Percentiles rank a stretch among this genome's conserved stretches.
Evolutionary conservation across 1,140 invertebrate species (phyloP).

Genomic region (Meloidogyne floridensis): DNA sequence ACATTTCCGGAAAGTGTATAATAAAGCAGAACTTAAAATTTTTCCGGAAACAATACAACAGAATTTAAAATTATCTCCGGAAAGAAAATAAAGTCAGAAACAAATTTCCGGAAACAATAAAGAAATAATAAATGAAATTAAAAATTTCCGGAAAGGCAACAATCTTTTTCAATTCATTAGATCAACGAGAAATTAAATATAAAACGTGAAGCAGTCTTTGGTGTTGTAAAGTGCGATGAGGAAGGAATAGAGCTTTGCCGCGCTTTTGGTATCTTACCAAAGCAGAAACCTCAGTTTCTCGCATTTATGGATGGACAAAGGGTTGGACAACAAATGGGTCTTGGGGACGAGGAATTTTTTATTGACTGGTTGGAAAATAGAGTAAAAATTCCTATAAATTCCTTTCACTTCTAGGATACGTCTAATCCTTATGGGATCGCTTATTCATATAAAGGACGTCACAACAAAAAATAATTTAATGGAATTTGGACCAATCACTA

Average conservation of each 20-base stretch:
- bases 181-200: background rate
- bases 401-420: background rate
- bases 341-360: slow-evolving; percentile 51
- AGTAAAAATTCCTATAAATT: background rate
- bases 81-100: background rate
- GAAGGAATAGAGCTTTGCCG: slow-evolving; percentile 35
- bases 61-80: too few relatives aligned
- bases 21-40: background rate
- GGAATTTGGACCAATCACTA: slow-evolving; percentile 25
- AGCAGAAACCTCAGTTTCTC: slow-evolving; percentile 42
- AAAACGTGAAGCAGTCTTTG: slow-evolving; percentile 25
- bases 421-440: slow-evolving; percentile 9
- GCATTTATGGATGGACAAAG: slow-evolving; percentile 40
- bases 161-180: background rate
- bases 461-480: slow-evolving; percentile 15
- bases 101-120: background rate
- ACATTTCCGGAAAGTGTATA: too few relatives aligned
- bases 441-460: slow-evolving; percentile 26
- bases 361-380: slow-evolving; percentile 40
- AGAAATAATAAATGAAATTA: background rate
- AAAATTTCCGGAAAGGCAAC: background rate
- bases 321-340: slow-evolving; percentile 41
- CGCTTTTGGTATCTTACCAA: slow-evolving; percentile 46
- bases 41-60: too few relatives aligned
- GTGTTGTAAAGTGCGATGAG: slow-evolving; percentile 45